phyloP scores from a whole-genome alignment of 2,888 invertebrate species.

The Bellardia bayeri region DNA sequence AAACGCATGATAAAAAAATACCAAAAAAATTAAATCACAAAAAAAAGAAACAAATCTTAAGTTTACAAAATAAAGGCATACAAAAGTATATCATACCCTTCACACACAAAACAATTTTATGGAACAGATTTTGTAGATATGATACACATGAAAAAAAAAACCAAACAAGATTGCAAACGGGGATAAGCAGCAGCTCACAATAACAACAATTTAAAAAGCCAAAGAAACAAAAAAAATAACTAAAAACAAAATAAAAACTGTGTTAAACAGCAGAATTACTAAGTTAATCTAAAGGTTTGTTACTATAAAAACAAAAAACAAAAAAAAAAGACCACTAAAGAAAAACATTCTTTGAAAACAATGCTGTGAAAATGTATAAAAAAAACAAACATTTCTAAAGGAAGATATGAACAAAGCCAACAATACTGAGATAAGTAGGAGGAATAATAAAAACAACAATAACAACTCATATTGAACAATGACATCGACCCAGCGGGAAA shows the following conservation, averaged over 20 bases:
- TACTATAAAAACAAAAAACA: conserved; percentile 33
- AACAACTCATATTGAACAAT: not conserved
- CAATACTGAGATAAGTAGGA: not conserved
- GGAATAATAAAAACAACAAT: not conserved
- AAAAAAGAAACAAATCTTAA: not conserved
- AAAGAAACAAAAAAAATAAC: not conserved
- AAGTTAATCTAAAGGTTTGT: conserved; percentile 56
- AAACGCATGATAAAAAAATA: not conserved
- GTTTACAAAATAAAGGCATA: conserved; percentile 32
- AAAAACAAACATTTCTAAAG: not conserved
- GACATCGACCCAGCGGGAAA: not conserved
- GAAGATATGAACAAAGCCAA: not conserved
- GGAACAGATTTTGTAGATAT: conserved; percentile 53
- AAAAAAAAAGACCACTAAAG: conserved; percentile 7
- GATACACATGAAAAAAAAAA: not conserved
- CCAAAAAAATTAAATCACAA: not conserved
- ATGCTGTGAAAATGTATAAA: not conserved
- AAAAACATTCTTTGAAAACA: conserved; percentile 26
- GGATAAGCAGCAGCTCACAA: conserved; percentile 32
- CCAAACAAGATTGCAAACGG: conserved; percentile 21
- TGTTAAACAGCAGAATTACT: conserved; percentile 47
- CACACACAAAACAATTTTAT: conserved; percentile 31
- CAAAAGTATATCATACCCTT: conserved; percentile 15
- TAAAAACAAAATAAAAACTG: conserved; percentile 28
- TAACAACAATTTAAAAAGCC: not conserved